Base-by-base conservation (phyloP, 2,888 invertebrate genomes). In the Calephelis perditalis region DNA sequence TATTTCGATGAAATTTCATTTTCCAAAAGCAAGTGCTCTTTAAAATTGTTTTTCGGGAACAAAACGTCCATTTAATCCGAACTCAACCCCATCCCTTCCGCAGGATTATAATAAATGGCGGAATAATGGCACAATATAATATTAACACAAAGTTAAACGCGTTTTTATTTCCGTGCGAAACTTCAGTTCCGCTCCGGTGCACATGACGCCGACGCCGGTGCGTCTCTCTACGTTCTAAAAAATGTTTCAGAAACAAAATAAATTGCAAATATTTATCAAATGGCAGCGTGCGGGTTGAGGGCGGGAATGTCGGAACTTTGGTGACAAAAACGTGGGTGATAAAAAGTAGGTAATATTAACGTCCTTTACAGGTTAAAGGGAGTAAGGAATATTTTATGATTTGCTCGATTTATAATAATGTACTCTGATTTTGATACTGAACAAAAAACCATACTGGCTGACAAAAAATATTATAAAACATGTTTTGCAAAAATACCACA, bases 41-140 rank as follows among this genome's bases (percentile, higher is more conserved):
- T 79, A 85, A 84, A 85, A 79, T 80, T 79, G 77, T 82, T 81
- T 82, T 84, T 76, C 73, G 73, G 73, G 81, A 86, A 89, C 89
- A 90, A 90, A 90, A 87, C 84, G 81, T 85, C 88, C 88, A 89
- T 90, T 89, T 84, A 84, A 82, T 75, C 75, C 74, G 76, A 77
- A 78, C 81, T 85, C 83, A 86, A 84, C 87, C 89, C 86, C 85
- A 84, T 82, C 88, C 85, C 86, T 85, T 84, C 84, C 82, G 78
- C 75, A 73, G 83, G 82, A 86, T 87, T 82, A 86, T 89, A 88
- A 89, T 88, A 90, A 89, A 90, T 87, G 88, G 81, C 79, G 85
- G 80, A 87, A 90, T 90, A 88, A 90, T 89, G 86, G 84, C 86
- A 86, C 88, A 86, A 87, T 89, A 90, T 89, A 86, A 89, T 88